These are phyloP conservation scores for Rallus limicola DNA, from an alignment of 2,113 vertebrate species.

Conservation along the genomic window DNA sequence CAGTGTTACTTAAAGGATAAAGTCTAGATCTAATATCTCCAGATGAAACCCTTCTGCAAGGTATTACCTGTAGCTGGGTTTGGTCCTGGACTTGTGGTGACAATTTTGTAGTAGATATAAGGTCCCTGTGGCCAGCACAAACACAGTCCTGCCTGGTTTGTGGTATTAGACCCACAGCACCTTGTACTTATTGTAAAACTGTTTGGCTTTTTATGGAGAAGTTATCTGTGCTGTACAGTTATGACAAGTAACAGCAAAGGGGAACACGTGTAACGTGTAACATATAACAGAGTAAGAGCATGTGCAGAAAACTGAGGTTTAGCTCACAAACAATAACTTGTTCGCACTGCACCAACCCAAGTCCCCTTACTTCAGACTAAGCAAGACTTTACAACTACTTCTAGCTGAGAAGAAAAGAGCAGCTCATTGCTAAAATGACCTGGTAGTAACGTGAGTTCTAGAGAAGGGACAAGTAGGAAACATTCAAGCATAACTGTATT, in stretches of 20 bases:
- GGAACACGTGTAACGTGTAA: background rate
- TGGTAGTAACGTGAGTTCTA: background rate
- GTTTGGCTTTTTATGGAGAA: background rate
- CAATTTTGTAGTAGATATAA: background rate
- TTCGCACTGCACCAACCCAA: rapidly evolving
- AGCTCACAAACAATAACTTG: background rate
- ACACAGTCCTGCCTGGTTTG: background rate
- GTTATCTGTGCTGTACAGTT: background rate
- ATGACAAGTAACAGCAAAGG: background rate
- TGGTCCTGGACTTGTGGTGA: background rate
- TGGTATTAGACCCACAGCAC: background rate
- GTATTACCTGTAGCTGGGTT: background rate
- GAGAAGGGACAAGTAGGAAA: background rate
- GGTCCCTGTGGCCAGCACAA: background rate
- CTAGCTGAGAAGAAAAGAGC: background rate
- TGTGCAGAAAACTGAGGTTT: background rate
- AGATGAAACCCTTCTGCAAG: background rate
- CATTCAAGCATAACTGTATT: background rate
- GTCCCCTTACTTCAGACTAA: background rate
- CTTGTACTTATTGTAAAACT: background rate
- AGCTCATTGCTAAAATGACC: background rate
- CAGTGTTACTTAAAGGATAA: rapidly evolving
- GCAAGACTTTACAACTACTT: background rate
- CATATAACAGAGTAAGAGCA: background rate
- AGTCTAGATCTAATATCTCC: background rate